Evolutionary conservation across 2,888 invertebrate genomes (phyloP).

Genomic region (Brachyopa scutellaris): DNA sequence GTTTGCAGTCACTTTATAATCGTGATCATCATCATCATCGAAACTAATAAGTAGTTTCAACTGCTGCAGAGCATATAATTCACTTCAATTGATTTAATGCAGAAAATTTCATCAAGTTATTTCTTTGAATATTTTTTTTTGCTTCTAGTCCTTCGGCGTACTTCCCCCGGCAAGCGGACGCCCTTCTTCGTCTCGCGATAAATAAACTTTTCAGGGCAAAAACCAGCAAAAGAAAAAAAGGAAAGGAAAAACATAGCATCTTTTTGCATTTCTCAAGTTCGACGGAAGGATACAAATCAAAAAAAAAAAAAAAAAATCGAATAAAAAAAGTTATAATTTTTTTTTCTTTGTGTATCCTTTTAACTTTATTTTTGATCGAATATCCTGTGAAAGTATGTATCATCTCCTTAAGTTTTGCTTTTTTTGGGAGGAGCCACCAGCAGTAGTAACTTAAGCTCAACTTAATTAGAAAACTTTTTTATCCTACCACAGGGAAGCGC

Average conservation of each 20-base stretch:
- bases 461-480: slow-evolving; percentile 70
- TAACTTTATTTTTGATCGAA: slow-evolving; percentile 61
- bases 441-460: slow-evolving; percentile 66
- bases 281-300: slow-evolving; percentile 67
- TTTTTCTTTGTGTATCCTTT: not conserved
- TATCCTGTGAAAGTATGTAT: slow-evolving; percentile 51
- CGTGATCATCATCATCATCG: slow-evolving; percentile 46
- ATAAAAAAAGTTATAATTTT: slow-evolving; percentile 4
- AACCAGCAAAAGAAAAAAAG: slow-evolving; percentile 22
- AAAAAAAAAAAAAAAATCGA: slow-evolving; percentile 35
- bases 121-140: slow-evolving; percentile 44
- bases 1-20: slow-evolving; percentile 23
- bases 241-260: no score
- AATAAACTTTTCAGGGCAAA: slow-evolving; percentile 15
- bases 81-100: slow-evolving; percentile 71
- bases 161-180: no score
- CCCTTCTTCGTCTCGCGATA: not conserved
- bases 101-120: slow-evolving; percentile 67
- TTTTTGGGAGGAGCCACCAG: no score
- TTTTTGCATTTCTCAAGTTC: slow-evolving; percentile 64
- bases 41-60: slow-evolving; percentile 70
- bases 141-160: not conserved
- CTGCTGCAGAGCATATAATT: slow-evolving; percentile 70
- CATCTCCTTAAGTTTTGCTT: no score
- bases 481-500: not conserved